Evolutionary conservation across 2,888 invertebrate genomes (phyloP).

Genomic region (Drosophila imparisetae): DNA sequence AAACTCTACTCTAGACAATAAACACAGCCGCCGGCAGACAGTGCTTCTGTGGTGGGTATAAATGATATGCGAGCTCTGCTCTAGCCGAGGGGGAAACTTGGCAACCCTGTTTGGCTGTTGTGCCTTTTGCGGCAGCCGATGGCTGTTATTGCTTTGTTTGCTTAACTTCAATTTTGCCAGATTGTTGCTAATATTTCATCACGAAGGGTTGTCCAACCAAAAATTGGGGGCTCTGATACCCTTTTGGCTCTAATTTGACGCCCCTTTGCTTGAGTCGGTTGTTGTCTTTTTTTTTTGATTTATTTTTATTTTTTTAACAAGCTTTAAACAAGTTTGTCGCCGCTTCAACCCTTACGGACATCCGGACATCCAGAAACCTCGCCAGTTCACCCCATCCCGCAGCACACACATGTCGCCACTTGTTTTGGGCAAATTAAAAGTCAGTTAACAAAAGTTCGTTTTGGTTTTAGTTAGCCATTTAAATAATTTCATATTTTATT

Average conservation of each 20-base stretch:
- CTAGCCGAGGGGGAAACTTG: slow-evolving; percentile 17
- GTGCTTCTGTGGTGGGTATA: slow-evolving; percentile 5
- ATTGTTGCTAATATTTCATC: slow-evolving; percentile 69
- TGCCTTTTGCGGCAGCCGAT: slow-evolving; percentile 24
- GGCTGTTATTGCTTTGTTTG: slow-evolving; percentile 53
- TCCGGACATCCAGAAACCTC: slow-evolving; percentile 24
- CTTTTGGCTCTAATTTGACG: slow-evolving; percentile 14
- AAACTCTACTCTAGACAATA: slow-evolving; percentile 4
- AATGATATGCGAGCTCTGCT: slow-evolving; percentile 42
- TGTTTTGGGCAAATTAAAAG: slow-evolving; percentile 72
- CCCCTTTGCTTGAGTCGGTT: slow-evolving; percentile 5
- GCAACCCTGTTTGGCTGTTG: slow-evolving; percentile 14
- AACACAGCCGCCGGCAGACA: slow-evolving; percentile 1
- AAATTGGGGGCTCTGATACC: slow-evolving; percentile 22
- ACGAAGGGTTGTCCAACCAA: slow-evolving; percentile 51
- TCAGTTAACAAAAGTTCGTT: slow-evolving; percentile 67
- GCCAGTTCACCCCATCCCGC: slow-evolving; percentile 17
- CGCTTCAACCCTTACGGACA: slow-evolving; percentile 51
- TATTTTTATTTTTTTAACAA: slow-evolving; percentile 12
- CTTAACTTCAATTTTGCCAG: slow-evolving; percentile 63
- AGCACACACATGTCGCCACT: slow-evolving; percentile 32
- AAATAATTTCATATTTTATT: slow-evolving; percentile 32
- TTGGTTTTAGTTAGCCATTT: slow-evolving; percentile 65
- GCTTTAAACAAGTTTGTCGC: slow-evolving; percentile 52
- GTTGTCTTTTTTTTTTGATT: slow-evolving; percentile 9